phyloP scores from a whole-genome alignment of 2,888 invertebrate genomes.

The Leptopterna dolabrata region DNA sequence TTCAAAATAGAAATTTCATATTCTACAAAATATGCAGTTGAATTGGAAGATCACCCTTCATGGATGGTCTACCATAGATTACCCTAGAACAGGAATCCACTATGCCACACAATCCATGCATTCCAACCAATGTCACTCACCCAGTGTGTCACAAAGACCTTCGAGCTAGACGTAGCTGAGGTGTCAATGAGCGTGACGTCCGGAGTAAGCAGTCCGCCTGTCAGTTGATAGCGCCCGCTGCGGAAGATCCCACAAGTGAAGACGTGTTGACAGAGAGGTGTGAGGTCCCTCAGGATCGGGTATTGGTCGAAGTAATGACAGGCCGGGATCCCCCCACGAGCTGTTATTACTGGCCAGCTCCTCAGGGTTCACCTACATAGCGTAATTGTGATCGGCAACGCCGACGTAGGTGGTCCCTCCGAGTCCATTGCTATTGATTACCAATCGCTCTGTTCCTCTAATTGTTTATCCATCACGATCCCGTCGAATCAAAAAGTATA shows the following conservation, averaged over 20 bases:
- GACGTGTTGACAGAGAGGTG: constrained; percentile 46
- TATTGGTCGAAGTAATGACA: constrained; percentile 53
- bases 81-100: too few relatives aligned
- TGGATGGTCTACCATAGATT: too few relatives aligned
- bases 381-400: constrained; percentile 46
- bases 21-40: too few relatives aligned
- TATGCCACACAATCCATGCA: too few relatives aligned
- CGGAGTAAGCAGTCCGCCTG: neutral
- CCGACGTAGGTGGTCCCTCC: constrained; percentile 34
- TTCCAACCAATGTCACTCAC: too few relatives aligned
- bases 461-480: constrained; percentile 50
- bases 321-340: neutral
- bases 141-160: neutral
- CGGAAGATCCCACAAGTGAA: neutral
- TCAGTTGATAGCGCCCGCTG: neutral
- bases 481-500: constrained; percentile 40
- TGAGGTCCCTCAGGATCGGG: constrained; percentile 45
- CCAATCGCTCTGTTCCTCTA: constrained; percentile 39
- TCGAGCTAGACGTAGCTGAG: neutral
- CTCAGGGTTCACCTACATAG: constrained; percentile 36
- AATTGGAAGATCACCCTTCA: too few relatives aligned
- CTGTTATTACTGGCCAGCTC: constrained; percentile 44
- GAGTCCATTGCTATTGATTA: constrained; percentile 40
- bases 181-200: neutral
- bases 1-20: too few relatives aligned